Conservation (phyloP, 2,797 vertebrate genomes). For the Leptoclinus maculatus region DNA sequence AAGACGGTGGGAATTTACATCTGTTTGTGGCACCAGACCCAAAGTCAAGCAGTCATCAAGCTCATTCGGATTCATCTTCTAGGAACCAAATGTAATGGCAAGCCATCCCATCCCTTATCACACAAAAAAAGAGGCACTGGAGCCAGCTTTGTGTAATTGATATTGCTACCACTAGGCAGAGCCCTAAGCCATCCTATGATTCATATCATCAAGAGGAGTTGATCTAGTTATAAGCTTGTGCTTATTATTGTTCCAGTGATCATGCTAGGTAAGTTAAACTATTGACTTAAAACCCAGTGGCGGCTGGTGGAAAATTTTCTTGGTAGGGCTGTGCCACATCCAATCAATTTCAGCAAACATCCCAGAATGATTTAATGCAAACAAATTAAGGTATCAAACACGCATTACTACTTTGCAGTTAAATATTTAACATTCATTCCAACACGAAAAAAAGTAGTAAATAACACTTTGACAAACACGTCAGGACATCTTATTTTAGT, state of each 20-base stretch:
- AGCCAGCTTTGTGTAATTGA: conserved; percentile 60
- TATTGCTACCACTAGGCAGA: conserved; percentile 71
- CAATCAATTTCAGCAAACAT: too few species aligned
- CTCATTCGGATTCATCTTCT: conserved; percentile 7
- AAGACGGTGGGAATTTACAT: neutral
- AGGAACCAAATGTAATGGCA: conserved; percentile 15
- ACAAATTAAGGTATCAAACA: too few species aligned
- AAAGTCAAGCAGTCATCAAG: conserved; percentile 5
- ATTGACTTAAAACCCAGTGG: conserved; percentile 14
- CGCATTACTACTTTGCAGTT: too few species aligned
- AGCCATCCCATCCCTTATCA: conserved; percentile 9
- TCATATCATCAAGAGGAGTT: conserved; percentile 7
- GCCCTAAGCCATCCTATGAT: conserved; percentile 50
- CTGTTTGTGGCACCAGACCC: neutral
- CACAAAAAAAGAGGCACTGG: neutral
- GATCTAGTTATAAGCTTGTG: conserved; percentile 14
- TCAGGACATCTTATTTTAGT: too few species aligned
- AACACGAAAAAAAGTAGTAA: too few species aligned
- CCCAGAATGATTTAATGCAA: too few species aligned
- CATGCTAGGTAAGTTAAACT: neutral
- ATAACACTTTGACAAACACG: too few species aligned
- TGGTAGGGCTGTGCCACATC: too few species aligned
- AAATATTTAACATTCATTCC: too few species aligned
- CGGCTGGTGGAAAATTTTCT: too few species aligned
- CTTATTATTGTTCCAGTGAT: conserved; percentile 22